These are phyloP conservation scores for Typhlichthys subterraneus DNA, from an alignment of 2,797 vertebrate species.

Conservation along the genomic window DNA sequence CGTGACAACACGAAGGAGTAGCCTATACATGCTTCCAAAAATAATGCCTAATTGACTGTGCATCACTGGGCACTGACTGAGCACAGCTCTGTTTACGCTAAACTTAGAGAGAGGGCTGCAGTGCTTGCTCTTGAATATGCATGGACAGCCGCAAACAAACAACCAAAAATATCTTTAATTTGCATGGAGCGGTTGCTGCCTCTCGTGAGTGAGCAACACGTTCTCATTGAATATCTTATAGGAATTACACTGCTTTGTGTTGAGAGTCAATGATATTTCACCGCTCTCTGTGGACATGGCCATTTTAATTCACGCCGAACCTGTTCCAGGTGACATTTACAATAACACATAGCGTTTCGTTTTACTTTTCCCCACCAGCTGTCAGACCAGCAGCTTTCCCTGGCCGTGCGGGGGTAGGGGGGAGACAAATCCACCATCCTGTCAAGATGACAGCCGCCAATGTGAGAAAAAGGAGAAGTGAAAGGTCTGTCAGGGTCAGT, in stretches of 20 bases:
- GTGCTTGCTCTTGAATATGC: background rate
- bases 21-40: conserved; percentile 33
- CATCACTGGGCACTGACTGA: conserved; percentile 15
- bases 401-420: background rate
- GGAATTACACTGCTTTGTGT: background rate
- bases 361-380: conserved; percentile 12
- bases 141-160: background rate
- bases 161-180: background rate
- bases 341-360: conserved; percentile 17
- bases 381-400: conserved; percentile 32
- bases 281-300: background rate
- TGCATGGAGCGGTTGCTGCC: background rate
- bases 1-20: conserved; percentile 33
- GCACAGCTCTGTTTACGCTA: background rate
- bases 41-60: conserved; percentile 45
- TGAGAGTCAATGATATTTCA: background rate
- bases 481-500: conserved; percentile 64
- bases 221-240: background rate
- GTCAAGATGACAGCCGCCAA: conserved; percentile 48
- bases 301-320: background rate
- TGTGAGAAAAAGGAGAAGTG: conserved; percentile 54
- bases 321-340: conserved; percentile 7
- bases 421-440: conserved; percentile 45
- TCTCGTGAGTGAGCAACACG: background rate
- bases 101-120: background rate